Base-by-base conservation (phyloP, 2,888 invertebrate genomes). In the Scrobipalpa atriplicella region DNA sequence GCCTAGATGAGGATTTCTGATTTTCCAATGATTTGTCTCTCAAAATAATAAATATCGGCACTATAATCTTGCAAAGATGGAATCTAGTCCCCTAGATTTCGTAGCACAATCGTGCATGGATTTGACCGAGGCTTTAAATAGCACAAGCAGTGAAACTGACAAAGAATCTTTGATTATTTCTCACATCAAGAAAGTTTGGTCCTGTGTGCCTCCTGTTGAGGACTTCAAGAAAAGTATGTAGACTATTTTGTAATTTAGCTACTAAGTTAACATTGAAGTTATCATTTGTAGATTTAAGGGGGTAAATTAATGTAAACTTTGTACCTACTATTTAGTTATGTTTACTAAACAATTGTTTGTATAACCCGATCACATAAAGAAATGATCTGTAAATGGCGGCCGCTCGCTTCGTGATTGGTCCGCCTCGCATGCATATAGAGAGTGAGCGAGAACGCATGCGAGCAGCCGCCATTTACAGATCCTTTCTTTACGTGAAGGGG, bases 101-200 rank as follows among this genome's bases (percentile, higher is more conserved):
- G 89, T 93, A 29, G 91, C 94, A 61, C 93, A 94, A 72, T 81
- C 89, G 56, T 94, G 95, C 65, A 94, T 94, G 81, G 93, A 94
- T 73, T 83, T 95, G 70, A 90, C 93, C 29, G 90, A 89, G 51
- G 87, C 86, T 62, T 76, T 94, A 69, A 79, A 77, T 58, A 68
- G 78, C 51, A 75, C 76, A 3, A 83, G 77, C 52, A 84, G 80
- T 71, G 87, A 86, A 36, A 73, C 84, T 36, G 93, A 94, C 66
- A 89, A 90, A 63, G 93, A 94, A 51, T 80, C 83, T 72, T 76
- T 94, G 7, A 87, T 95, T 71, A 77, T 84, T 54, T 93, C 91
- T 68, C 95, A 95, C 74, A 91, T 95, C 18, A 93, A 93, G 75
- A 90, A 92, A 81, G 86, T 93, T 68, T 89, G 85, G 83, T 71